Base-by-base conservation (phyloP, 1,140 invertebrate species). In the Procambarus clarkii region DNA sequence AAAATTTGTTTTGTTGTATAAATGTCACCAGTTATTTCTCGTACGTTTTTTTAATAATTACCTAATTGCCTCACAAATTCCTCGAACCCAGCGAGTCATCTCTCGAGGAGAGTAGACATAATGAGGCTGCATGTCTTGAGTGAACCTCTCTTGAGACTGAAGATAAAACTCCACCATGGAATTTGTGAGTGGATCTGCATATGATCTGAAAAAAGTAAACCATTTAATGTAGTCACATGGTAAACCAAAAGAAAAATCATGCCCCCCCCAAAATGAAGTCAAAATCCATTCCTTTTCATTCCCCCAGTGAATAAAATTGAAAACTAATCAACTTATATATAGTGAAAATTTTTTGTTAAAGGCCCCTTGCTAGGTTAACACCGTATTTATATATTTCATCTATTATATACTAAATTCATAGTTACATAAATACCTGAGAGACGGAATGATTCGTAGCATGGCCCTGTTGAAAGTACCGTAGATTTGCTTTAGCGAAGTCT, bases 71-170 rank as follows among this genome's bases (percentile, higher is more conserved):
- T 99, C 99, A 95, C 98, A 99, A 91, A 99, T 99, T 91, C 99
- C 99, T 79, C 99, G 96, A 7, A 99, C 99, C 99, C 99, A 99
- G 92, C 99, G 95, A 0, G 99, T 99, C 97, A 99, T 98, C 95
- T 99, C 99, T 94, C 99, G 96, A n/a, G 99, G 99, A 91, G 98
- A 99, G 95, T 99, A 99, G 1, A 99, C 98, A 94, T 99, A 99
- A 95, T 99, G 99, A 1, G 99, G 99, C 94, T 99, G 99, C 98
- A 99, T 99, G 94, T 99, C 99, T 95, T 99, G 99, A 0, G 99
- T 99, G 94, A 99, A 99, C 82, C 97, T 96, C 94, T 99, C 99
- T 96, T 99, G 99, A 15, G 98, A 99, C 13, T 97, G 96, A 2
- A 99, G 95, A 95, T 99, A 99, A 94, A 99, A 98, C 94, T 99